Evolutionary conservation across 2,888 invertebrate species (phyloP).

Genomic region (Polymixis flavicincta): DNA sequence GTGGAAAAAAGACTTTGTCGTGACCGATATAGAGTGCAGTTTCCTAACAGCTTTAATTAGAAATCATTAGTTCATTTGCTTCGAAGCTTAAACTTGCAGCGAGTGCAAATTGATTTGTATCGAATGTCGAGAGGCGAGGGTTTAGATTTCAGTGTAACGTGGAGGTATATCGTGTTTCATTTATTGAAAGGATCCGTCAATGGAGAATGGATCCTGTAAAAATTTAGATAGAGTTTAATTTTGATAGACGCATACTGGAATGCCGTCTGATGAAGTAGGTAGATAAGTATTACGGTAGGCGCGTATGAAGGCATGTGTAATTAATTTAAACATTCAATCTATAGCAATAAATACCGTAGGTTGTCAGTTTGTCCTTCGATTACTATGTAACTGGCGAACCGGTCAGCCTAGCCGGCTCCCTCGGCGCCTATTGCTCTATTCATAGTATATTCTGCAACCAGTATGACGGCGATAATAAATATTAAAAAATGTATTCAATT

Average conservation of each 20-base stretch:
- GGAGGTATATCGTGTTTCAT: constrained; percentile 82
- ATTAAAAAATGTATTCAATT: constrained; percentile 68
- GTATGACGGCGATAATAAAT: constrained; percentile 61
- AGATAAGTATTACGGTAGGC: constrained; percentile 78
- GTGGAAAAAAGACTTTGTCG: constrained; percentile 78
- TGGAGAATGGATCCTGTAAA: constrained; percentile 78
- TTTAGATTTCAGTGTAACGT: constrained; percentile 77
- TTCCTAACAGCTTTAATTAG: constrained; percentile 77
- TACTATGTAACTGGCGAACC: constrained; percentile 80
- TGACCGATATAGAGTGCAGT: constrained; percentile 76
- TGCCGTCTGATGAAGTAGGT: constrained; percentile 82
- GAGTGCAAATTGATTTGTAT: constrained; percentile 76
- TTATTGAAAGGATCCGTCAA: constrained; percentile 79
- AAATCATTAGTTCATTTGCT: constrained; percentile 79
- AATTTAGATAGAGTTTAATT: constrained; percentile 77
- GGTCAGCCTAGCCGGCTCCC: constrained; percentile 75
- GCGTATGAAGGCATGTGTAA: constrained; percentile 82
- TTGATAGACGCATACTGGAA: constrained; percentile 76
- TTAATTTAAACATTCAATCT: constrained; percentile 86
- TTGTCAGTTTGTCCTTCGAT: constrained; percentile 85
- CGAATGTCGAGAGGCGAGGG: constrained; percentile 71
- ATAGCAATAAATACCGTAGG: constrained; percentile 85
- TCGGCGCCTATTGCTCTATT: constrained; percentile 79
- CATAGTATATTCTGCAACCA: constrained; percentile 70
- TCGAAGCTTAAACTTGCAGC: constrained; percentile 72